Evolutionary conservation across 2,888 invertebrate species (phyloP).

Genomic region (Drosophila nigricruria): DNA sequence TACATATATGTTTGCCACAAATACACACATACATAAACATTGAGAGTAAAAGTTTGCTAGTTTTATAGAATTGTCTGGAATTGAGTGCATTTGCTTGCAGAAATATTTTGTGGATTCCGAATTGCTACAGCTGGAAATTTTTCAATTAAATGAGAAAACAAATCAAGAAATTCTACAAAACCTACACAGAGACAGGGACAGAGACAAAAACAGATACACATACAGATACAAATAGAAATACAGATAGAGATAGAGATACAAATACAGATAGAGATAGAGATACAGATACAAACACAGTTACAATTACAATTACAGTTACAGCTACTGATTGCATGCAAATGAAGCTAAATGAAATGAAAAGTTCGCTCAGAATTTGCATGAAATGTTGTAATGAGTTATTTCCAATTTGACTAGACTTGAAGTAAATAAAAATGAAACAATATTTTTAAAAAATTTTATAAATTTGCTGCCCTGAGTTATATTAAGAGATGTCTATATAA

Average conservation of each 20-base stretch:
- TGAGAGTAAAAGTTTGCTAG: constrained; percentile 13
- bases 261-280: background rate
- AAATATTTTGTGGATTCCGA: constrained; percentile 14
- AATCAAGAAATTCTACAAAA: background rate
- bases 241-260: background rate
- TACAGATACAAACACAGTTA: background rate
- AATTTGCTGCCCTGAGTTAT: background rate
- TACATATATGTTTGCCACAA: background rate
- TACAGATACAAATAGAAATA: constrained; percentile 6
- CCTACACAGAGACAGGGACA: constrained; percentile 1
- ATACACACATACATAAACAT: constrained; percentile 22
- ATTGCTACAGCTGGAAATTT: constrained; percentile 5
- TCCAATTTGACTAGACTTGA: background rate
- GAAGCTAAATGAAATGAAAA: constrained; percentile 16
- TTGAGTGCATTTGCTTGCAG: constrained; percentile 22
- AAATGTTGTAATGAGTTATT: background rate
- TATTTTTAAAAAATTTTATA: background rate
- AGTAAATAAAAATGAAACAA: background rate
- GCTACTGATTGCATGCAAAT: constrained; percentile 17
- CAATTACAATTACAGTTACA: background rate
- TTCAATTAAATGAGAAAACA: constrained; percentile 11
- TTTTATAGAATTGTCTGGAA: constrained; percentile 12
- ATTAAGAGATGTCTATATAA: background rate
- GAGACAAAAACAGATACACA: too few species aligned
- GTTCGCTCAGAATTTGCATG: constrained; percentile 1